Evolutionary conservation across 2,113 vertebrate genomes (phyloP).

Genomic region (Anarrhichthys ocellatus): DNA sequence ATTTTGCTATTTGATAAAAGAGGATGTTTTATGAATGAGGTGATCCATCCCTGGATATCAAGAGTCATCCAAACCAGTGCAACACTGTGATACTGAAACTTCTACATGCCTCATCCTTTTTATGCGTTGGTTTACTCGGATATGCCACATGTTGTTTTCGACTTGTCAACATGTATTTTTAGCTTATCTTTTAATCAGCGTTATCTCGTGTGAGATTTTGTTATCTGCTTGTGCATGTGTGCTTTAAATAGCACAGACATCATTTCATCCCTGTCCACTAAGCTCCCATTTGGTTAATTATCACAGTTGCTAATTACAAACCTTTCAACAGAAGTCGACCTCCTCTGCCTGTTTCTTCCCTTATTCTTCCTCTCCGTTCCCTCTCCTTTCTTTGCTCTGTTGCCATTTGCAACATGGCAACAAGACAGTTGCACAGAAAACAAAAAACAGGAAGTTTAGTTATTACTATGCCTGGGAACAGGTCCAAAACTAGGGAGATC

Average conservation of each 20-base stretch:
- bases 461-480: conserved; percentile 29
- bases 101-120: conserved; percentile 24
- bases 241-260: conserved; percentile 63
- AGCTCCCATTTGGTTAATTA: conserved; percentile 76
- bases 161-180: conserved; percentile 45
- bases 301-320: conserved; percentile 73
- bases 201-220: conserved; percentile 49
- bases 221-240: conserved; percentile 46
- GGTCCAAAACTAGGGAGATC: conserved; percentile 16
- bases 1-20: conserved; percentile 78
- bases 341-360: conserved; percentile 47
- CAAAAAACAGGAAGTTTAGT: conserved; percentile 35
- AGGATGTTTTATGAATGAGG: conserved; percentile 79
- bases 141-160: conserved; percentile 15
- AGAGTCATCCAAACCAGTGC: conserved; percentile 42
- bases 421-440: conserved; percentile 27
- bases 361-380: conserved; percentile 17
- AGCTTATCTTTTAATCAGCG: conserved; percentile 45
- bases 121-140: conserved; percentile 7
- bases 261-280: conserved; percentile 71
- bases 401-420: conserved; percentile 20
- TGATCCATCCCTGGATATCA: conserved; percentile 71
- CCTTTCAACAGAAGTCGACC: conserved; percentile 55
- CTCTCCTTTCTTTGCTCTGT: not conserved
- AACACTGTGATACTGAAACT: conserved; percentile 34